phyloP scores from a whole-genome alignment of 1,140 invertebrate species.

The Carposina sasakii region DNA sequence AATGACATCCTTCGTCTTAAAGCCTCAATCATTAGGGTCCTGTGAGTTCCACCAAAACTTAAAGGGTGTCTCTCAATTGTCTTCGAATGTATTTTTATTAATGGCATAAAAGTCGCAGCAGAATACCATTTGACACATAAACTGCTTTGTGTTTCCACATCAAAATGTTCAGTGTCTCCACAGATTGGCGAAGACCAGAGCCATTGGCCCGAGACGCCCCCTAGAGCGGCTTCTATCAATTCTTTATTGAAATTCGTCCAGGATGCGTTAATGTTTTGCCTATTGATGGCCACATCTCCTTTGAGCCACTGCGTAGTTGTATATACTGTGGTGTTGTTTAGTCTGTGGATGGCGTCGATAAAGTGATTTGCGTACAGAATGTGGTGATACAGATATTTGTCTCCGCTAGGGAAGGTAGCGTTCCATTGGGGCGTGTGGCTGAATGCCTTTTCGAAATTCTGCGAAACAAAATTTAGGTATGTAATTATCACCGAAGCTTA shows the following conservation, averaged over 20 bases:
- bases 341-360: constrained; percentile 25
- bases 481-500: too few species aligned
- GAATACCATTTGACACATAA: constrained; percentile 65
- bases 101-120: constrained; percentile 49
- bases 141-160: constrained; percentile 28
- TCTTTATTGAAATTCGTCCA: constrained; percentile 50
- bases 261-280: constrained; percentile 45
- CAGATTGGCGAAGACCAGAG: constrained; percentile 56
- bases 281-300: constrained; percentile 33
- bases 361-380: constrained; percentile 49
- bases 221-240: constrained; percentile 45
- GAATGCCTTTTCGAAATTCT: constrained; percentile 50
- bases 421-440: constrained; percentile 49
- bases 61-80: constrained; percentile 36
- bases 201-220: constrained; percentile 55
- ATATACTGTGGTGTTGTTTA: constrained; percentile 24
- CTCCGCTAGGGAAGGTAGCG: constrained; percentile 23
- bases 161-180: constrained; percentile 47
- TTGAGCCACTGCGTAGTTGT: constrained; percentile 45
- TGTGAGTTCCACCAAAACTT: constrained; percentile 41
- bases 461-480: constrained; percentile 27
- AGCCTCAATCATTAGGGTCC: constrained; percentile 32
- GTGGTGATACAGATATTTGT: constrained; percentile 40
- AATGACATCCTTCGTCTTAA: constrained; percentile 40
- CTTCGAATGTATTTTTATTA: constrained; percentile 54